Percentiles rank a stretch among this genome's conserved stretches.
Conservation (phyloP, 2,113 vertebrate genomes). For the Chaetodon trifascialis region DNA sequence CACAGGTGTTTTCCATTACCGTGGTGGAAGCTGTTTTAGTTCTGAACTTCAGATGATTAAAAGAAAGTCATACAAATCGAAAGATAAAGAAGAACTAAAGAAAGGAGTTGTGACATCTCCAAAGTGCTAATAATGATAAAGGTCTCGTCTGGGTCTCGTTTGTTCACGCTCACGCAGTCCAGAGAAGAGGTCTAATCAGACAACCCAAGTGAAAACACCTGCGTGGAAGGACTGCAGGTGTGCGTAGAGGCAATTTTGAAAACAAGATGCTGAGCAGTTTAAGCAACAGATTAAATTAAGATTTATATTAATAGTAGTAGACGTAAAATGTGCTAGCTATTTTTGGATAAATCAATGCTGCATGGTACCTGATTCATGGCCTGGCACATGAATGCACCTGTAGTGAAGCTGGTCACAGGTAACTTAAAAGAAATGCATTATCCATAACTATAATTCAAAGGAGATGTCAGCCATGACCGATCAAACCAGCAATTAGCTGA, state of each 20-base stretch:
- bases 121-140: no score
- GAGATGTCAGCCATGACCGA: neutral
- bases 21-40: neutral
- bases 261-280: no score
- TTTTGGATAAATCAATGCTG: neutral
- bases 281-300: no score
- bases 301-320: neutral
- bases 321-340: neutral
- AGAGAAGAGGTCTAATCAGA: no score
- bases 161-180: no score
- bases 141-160: neutral
- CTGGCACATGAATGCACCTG: neutral
- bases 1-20: neutral
- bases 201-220: no score
- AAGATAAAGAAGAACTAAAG: neutral
- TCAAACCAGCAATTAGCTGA: neutral
- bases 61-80: neutral
- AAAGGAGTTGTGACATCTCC: neutral
- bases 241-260: no score
- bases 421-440: neutral
- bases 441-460: neutral
- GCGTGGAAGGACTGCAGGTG: no score
- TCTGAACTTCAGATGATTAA: neutral
- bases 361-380: neutral
- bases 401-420: neutral